These are phyloP conservation scores for Syrphus vitripennis DNA, from an alignment of 2,888 invertebrate species.

Conservation along the genomic window DNA sequence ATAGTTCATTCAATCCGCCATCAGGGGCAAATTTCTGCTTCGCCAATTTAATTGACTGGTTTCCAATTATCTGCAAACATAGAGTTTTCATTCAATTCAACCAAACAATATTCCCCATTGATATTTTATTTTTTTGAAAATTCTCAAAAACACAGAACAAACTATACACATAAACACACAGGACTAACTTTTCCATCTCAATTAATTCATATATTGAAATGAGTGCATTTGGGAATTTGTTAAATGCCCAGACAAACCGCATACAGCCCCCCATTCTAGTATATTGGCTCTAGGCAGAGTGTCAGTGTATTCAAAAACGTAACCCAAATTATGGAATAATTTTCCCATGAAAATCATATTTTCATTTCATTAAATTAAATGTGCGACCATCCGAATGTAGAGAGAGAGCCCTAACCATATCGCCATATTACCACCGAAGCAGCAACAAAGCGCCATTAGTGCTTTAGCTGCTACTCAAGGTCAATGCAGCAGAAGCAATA, in stretches of 20 bases:
- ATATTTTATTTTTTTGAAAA: not conserved
- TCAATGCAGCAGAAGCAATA: slow-evolving; percentile 58
- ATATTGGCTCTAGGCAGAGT: not conserved
- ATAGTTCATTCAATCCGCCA: not conserved
- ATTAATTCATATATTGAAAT: slow-evolving; percentile 13
- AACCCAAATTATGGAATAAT: slow-evolving; percentile 68
- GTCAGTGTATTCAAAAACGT: slow-evolving; percentile 28
- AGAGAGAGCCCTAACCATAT: slow-evolving; percentile 25
- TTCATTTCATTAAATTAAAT: slow-evolving; percentile 68
- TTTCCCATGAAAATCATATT: slow-evolving; percentile 61
- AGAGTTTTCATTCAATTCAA: not conserved
- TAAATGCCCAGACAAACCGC: slow-evolving; percentile 63
- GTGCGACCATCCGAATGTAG: slow-evolving; percentile 57
- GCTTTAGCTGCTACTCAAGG: slow-evolving; percentile 35
- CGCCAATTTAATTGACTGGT: slow-evolving; percentile 5
- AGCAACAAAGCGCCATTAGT: not conserved
- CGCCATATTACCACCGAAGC: not conserved
- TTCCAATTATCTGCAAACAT: slow-evolving; percentile 8
- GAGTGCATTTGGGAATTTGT: slow-evolving; percentile 34
- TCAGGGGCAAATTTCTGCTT: not conserved
- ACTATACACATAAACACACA: not conserved
- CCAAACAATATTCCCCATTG: not conserved
- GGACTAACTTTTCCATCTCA: slow-evolving; percentile 12
- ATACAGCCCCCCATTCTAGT: slow-evolving; percentile 13
- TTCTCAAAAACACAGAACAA: not conserved